Evolutionary conservation across 2,113 vertebrate species (phyloP).

Genomic region (Egretta garzetta): DNA sequence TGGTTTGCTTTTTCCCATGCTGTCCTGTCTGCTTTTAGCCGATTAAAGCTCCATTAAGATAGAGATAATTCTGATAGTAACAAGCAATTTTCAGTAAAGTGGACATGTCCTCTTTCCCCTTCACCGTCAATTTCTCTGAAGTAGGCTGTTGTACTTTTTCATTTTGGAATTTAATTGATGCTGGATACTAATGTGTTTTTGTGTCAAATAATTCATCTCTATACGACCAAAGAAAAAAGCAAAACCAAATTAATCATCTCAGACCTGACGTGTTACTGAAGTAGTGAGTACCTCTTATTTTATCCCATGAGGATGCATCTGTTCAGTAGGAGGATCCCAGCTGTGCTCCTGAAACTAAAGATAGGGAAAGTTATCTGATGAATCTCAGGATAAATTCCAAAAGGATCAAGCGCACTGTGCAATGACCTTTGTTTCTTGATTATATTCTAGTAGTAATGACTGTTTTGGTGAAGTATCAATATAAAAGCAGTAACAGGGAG

Average conservation of each 20-base stretch:
- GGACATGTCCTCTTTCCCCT: background rate
- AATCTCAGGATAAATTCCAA: background rate
- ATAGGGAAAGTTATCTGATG: background rate
- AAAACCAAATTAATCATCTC: background rate
- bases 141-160: background rate
- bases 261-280: background rate
- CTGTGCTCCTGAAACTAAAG: background rate
- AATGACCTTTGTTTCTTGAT: background rate
- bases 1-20: background rate
- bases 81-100: background rate
- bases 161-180: background rate
- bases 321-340: background rate
- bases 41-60: slow-evolving; percentile 33
- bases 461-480: background rate
- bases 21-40: slow-evolving; percentile 1
- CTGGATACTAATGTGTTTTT: background rate
- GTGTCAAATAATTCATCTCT: background rate
- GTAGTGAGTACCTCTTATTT: background rate
- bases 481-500: background rate
- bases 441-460: background rate
- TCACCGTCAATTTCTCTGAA: background rate
- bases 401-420: background rate
- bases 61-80: background rate
- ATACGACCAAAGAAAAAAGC: background rate
- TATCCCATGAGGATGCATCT: background rate